These are phyloP conservation scores for Chrysochloris asiatica DNA, from an alignment of 2,113 vertebrate species.

Conservation along the genomic window DNA sequence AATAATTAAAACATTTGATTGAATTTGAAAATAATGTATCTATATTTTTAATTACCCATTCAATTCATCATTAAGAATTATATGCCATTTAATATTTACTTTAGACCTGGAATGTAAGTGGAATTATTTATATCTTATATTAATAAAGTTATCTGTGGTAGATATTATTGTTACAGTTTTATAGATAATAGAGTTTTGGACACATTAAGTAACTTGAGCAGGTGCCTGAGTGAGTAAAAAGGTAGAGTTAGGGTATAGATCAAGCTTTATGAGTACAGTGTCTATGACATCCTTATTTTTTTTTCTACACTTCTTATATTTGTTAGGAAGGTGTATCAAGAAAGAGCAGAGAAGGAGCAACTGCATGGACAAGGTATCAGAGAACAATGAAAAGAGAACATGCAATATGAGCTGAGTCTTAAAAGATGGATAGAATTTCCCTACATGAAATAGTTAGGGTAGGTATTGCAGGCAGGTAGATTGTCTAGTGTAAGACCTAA, in stretches of 20 bases:
- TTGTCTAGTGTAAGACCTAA: not conserved
- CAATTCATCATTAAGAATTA: conserved; percentile 17
- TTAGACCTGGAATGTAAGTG: not conserved
- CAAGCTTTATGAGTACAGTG: not conserved
- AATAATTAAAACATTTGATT: conserved; percentile 3
- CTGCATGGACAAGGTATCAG: not conserved
- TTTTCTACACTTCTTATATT: not conserved
- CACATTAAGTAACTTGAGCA: not conserved
- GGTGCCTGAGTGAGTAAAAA: not conserved
- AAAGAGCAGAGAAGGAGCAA: not conserved
- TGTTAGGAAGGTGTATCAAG: not conserved
- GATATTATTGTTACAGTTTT: not conserved
- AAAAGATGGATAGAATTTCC: not conserved
- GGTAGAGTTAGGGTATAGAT: not conserved
- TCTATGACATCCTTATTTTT: not conserved
- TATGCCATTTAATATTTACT: not conserved
- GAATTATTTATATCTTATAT: not conserved
- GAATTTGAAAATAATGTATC: not conserved
- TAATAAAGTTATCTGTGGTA: not conserved
- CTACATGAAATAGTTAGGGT: not conserved
- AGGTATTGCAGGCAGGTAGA: not conserved
- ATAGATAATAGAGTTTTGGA: not conserved
- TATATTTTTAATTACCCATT: not conserved
- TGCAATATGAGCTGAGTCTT: not conserved
- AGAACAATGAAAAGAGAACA: not conserved